Evolutionary conservation across 2,797 vertebrate species (phyloP).

Genomic region (Sebastes oblongus): DNA sequence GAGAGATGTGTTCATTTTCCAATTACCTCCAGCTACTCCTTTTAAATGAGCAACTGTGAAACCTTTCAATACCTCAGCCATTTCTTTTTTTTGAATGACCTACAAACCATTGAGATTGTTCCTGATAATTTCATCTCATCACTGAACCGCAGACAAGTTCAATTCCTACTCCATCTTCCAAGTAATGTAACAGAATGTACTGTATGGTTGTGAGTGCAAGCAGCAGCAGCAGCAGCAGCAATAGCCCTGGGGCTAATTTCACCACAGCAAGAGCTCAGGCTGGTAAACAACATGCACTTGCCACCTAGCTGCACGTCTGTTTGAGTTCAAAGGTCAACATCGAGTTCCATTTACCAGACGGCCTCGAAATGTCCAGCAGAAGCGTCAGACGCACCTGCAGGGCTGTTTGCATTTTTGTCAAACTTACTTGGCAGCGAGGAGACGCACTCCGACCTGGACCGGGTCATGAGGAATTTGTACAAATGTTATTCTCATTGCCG

Average conservation of each 20-base stretch:
- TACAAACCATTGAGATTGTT: constrained; percentile 20
- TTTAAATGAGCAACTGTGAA: constrained; percentile 43
- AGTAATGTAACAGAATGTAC: neutral
- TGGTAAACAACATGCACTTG: constrained; percentile 32
- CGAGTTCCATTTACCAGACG: constrained; percentile 61
- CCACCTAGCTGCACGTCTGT: constrained; percentile 16
- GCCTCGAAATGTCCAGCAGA: constrained; percentile 49
- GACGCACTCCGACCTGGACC: constrained; percentile 10
- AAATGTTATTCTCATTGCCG: constrained; percentile 52
- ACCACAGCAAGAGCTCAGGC: constrained; percentile 9
- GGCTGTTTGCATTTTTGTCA: constrained; percentile 32
- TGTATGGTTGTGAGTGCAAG: neutral
- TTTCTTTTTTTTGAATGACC: constrained; percentile 1
- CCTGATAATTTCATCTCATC: constrained; percentile 7
- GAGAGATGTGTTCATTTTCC: constrained; percentile 58
- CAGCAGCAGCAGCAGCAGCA: too few species aligned
- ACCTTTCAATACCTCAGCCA: constrained; percentile 5
- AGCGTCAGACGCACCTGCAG: constrained; percentile 51
- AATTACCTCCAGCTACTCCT: constrained; percentile 49
- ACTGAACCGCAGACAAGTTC: neutral
- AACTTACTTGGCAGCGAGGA: constrained; percentile 8
- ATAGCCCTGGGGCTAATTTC: neutral
- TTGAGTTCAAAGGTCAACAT: constrained; percentile 62
- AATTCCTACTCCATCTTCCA: neutral
- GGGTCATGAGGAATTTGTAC: constrained; percentile 49